Conservation (phyloP, 2,888 invertebrate species). For the Harpalus rufipes region DNA sequence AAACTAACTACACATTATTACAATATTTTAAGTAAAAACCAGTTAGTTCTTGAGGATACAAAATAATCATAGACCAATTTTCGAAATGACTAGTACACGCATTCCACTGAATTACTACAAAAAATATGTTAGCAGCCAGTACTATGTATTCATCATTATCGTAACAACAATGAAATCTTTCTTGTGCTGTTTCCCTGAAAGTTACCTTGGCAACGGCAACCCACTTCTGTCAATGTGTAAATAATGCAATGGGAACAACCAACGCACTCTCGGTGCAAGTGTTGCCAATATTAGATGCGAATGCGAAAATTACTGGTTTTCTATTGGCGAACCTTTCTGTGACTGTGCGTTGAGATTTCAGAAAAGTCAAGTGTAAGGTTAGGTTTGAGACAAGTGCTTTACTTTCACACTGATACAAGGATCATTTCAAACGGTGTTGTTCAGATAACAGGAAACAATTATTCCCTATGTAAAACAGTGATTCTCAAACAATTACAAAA, state of each 20-base stretch:
- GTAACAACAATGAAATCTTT: conserved; percentile 23
- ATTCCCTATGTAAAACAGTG: conserved; percentile 22
- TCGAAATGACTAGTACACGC: background rate
- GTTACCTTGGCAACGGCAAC: conserved; percentile 28
- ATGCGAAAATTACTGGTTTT: conserved; percentile 49
- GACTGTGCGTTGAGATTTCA: too few species aligned
- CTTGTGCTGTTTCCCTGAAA: background rate
- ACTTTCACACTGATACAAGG: conserved; percentile 41
- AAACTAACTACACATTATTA: background rate
- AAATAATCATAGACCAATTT: background rate
- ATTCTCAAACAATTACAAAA: background rate
- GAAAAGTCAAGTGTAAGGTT: conserved; percentile 9
- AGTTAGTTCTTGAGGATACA: background rate
- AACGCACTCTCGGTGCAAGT: background rate
- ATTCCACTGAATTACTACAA: conserved; percentile 9
- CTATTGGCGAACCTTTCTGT: conserved; percentile 21
- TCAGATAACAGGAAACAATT: conserved; percentile 10
- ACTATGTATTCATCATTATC: conserved; percentile 10
- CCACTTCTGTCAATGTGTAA: conserved; percentile 45
- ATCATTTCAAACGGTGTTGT: conserved; percentile 12
- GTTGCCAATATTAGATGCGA: conserved; percentile 46
- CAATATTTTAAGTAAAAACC: background rate
- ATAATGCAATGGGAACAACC: conserved; percentile 38
- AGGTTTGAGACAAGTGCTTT: conserved; percentile 29
- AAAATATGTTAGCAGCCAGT: conserved; percentile 15